Percentiles rank a stretch among this genome's conserved stretches.
These are phyloP conservation scores for Augiades crinisus DNA, from an alignment of 2,888 invertebrate genomes.

Conservation along the genomic window DNA sequence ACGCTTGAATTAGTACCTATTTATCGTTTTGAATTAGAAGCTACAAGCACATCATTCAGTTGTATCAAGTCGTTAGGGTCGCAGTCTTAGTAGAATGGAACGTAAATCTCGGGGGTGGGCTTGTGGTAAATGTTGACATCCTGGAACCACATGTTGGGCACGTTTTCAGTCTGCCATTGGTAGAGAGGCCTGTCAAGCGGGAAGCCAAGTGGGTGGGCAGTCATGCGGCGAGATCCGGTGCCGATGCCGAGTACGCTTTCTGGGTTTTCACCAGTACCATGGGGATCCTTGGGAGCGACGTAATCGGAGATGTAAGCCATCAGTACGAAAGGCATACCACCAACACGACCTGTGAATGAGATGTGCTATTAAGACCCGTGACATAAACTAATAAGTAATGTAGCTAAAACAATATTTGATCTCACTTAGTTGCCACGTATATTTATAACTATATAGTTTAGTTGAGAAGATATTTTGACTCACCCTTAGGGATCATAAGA, in stretches of 20 bases:
- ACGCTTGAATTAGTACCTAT: too few relatives aligned
- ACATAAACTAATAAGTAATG: neutral
- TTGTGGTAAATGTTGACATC: constrained; percentile 80
- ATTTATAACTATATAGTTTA: neutral
- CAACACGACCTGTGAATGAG: constrained; percentile 51
- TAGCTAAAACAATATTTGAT: neutral
- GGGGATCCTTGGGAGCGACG: constrained; percentile 59
- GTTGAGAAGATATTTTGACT: too few relatives aligned
- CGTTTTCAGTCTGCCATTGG: constrained; percentile 49
- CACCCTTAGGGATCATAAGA: constrained; percentile 84
- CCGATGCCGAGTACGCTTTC: constrained; percentile 73
- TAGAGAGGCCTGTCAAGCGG: constrained; percentile 79
- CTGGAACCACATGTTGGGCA: constrained; percentile 71
- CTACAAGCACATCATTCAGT: too few relatives aligned
- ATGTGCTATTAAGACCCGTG: neutral
- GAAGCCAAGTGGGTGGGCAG: constrained; percentile 76
- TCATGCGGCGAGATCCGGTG: constrained; percentile 64
- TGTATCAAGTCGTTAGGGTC: neutral
- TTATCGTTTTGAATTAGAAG: too few relatives aligned
- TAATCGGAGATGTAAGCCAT: constrained; percentile 82
- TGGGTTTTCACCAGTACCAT: constrained; percentile 66
- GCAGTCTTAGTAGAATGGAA: constrained; percentile 5
- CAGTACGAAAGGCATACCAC: constrained; percentile 83
- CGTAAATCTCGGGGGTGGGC: constrained; percentile 54
- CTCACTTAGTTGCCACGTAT: neutral